These are phyloP conservation scores for Tribolium castaneum DNA, from an alignment of 1,140 invertebrate genomes.

Conservation along the genomic window DNA sequence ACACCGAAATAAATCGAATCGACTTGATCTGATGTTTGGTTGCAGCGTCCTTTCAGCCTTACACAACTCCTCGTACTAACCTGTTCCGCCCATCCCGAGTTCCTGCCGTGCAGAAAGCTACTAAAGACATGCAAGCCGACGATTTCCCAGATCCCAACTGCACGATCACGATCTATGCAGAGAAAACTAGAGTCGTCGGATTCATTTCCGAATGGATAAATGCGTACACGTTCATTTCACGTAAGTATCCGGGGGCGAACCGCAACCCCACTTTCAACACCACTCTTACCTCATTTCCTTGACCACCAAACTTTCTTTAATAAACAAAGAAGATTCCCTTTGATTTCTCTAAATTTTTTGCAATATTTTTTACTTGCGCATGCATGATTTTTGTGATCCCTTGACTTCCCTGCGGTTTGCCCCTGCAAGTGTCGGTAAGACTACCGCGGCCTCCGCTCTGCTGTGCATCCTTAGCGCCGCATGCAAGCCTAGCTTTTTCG, in stretches of 20 bases:
- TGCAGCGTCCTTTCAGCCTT: constrained; percentile 46
- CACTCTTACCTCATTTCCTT: too few relatives aligned
- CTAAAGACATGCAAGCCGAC: constrained; percentile 40
- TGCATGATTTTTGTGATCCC: background rate
- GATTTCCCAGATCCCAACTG: constrained; percentile 56
- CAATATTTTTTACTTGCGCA: too few relatives aligned
- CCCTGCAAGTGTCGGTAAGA: background rate
- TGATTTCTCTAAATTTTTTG: too few relatives aligned
- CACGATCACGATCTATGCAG: constrained; percentile 56
- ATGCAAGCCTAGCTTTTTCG: constrained; percentile 9
- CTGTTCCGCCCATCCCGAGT: constrained; percentile 44
- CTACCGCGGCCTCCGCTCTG: constrained; percentile 27
- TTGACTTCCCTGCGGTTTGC: background rate
- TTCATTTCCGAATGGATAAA: constrained; percentile 70
- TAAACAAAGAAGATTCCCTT: too few relatives aligned
- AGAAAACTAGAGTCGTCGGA: constrained; percentile 64
- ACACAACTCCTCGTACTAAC: constrained; percentile 44
- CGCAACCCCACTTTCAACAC: too few relatives aligned
- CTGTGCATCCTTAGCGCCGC: constrained; percentile 13
- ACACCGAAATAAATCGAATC: constrained; percentile 4
- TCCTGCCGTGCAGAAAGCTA: constrained; percentile 44
- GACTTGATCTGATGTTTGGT: constrained; percentile 45
- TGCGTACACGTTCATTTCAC: constrained; percentile 65
- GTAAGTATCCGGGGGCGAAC: constrained; percentile 59
- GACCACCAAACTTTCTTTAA: too few relatives aligned